phyloP scores from a whole-genome alignment of 2,888 invertebrate species.

The Agrilus biguttatus region DNA sequence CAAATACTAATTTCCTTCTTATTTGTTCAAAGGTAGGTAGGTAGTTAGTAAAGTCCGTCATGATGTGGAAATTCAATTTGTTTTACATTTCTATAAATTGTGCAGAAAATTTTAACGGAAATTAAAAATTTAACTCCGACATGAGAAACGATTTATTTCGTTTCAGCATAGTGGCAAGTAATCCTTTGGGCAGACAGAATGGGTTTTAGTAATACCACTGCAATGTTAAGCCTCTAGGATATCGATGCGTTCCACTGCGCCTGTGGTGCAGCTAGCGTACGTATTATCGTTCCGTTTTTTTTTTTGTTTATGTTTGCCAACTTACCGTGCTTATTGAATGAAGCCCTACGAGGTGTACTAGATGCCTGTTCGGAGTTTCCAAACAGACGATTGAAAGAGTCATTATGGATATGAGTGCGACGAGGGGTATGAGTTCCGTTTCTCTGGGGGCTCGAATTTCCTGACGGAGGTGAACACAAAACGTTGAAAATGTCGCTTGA shows the following conservation, averaged over 20 bases:
- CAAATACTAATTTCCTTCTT: too few species aligned
- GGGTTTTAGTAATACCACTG: too few species aligned
- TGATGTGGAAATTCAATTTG: too few species aligned
- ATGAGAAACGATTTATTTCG: neutral
- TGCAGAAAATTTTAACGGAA: too few species aligned
- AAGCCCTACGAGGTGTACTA: constrained; percentile 24
- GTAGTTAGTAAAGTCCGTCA: too few species aligned
- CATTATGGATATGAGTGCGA: constrained; percentile 19
- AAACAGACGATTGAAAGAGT: constrained; percentile 29
- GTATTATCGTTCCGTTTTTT: neutral
- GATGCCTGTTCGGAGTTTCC: constrained; percentile 21
- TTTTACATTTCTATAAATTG: too few species aligned
- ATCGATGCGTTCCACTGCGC: too few species aligned
- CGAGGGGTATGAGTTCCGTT: constrained; percentile 8
- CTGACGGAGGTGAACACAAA: constrained; percentile 18
- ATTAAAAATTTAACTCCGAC: neutral
- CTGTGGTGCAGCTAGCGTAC: too few species aligned
- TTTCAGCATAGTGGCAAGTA: neutral
- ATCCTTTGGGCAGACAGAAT: neutral
- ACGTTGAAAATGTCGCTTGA: constrained; percentile 31
- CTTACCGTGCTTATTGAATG: constrained; percentile 28
- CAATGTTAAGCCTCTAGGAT: too few species aligned
- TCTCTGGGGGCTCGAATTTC: constrained; percentile 13
- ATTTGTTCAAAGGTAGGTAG: too few species aligned
- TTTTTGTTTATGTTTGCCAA: neutral